Base-by-base conservation (phyloP, 2,113 vertebrate species). In the Colius striatus region DNA sequence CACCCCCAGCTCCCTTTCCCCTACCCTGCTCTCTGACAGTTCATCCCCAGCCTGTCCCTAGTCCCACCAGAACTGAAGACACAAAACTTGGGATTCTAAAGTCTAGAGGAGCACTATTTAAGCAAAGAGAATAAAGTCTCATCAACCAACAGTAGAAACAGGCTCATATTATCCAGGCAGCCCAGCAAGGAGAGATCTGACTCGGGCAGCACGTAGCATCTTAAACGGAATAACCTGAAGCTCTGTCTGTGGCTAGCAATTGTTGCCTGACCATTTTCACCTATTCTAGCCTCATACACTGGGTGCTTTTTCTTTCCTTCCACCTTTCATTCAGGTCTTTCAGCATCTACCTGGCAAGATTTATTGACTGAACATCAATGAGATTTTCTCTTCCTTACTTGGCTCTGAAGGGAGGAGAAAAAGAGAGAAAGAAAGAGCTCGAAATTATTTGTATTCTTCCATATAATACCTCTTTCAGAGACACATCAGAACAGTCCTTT, bases 401-500 rank as follows among this genome's bases (percentile, higher is more conserved):
- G 9, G n/a, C 72, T 96, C 89, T 88, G 78, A 93, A 80, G 77
- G 65, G 50, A 90, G 14, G 22, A 29, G 38, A 25, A n/a, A 8
- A 16, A 21, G 22, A 30, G 0, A 2, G 5, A 34, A 53, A 84
- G 63, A 72, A 72, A 87, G 70, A 19, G 10, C 70, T 95, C 94
- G 93, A 96, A 97, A 97, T 97, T 97, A 96, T 96, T 95, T 92
- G 96, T 97, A 96, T 97, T 97, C 95, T 97, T 94, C 93, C 96
- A 70, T 71, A 91, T 91, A 97, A 97, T 74, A 88, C 95, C 94
- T 96, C 96, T 97, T 96, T 94, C 95, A 92, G 88, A 74, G 84
- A 50, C 90, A 93, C 94, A 97, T 97, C 97, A 96, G 95, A 96
- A 94, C 97, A 97, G 97, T 84, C 97, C 96, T 98, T 98, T 98